Evolutionary conservation across 2,113 vertebrate genomes (phyloP).

Genomic region (Labrus mixtus): DNA sequence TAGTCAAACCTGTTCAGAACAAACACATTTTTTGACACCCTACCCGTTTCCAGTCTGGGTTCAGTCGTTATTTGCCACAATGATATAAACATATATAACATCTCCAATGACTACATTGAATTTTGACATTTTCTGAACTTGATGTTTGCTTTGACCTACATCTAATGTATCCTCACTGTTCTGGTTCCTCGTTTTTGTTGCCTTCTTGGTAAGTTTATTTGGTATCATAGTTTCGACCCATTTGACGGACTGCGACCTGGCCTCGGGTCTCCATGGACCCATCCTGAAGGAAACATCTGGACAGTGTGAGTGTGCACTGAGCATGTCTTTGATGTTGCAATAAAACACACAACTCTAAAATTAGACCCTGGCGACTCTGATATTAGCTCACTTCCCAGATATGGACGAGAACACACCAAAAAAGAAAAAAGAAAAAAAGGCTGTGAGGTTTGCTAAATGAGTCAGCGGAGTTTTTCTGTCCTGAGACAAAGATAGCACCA

Average conservation of each 20-base stretch:
- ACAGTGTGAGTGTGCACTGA: not conserved
- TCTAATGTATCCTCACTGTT: too few relatives aligned
- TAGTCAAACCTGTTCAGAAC: too few relatives aligned
- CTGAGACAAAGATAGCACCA: not conserved
- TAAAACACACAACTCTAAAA: slow-evolving; percentile 69
- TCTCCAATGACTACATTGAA: too few relatives aligned
- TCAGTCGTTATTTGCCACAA: too few relatives aligned
- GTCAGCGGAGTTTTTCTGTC: slow-evolving; percentile 12
- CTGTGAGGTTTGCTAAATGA: not conserved
- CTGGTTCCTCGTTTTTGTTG: not conserved
- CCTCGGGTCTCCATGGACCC: slow-evolving; percentile 26
- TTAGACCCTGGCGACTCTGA: slow-evolving; percentile 73
- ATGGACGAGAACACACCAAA: slow-evolving; percentile 24
- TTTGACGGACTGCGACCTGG: not conserved
- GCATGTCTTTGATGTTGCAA: slow-evolving; percentile 49
- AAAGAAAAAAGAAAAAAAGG: slow-evolving; percentile 9
- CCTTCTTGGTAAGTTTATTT: not conserved
- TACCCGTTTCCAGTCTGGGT: too few relatives aligned
- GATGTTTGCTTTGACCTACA: too few relatives aligned
- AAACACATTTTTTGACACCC: too few relatives aligned
- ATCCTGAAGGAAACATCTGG: slow-evolving; percentile 60
- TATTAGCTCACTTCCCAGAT: slow-evolving; percentile 76
- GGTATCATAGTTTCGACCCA: slow-evolving; percentile 5
- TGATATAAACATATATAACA: too few relatives aligned
- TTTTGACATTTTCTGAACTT: too few relatives aligned